Evolutionary conservation across 2,888 invertebrate species (phyloP), one percentile per base, ranked within the genome.

Genomic region (Prosapia bicincta): DNA sequence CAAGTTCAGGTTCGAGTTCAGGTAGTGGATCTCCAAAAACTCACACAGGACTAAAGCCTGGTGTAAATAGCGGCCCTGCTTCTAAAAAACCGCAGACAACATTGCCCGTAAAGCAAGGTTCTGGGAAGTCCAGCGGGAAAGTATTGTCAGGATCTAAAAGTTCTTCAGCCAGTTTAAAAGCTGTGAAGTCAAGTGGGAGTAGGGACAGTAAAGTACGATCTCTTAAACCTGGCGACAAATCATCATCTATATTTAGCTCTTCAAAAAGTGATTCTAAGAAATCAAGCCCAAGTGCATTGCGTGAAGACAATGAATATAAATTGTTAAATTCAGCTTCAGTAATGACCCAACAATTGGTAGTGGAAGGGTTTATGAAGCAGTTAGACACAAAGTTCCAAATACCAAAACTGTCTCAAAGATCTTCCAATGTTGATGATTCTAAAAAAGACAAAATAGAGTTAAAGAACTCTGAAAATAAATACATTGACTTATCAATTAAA

Each of bases 331-430:
- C 79, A 72, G 71, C 83, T 7, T 82, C 84, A 0, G 89, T 91
- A 1, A 88, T 91, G 23, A 89, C 89, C 73, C 87, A 77, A 5
- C 78, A 79, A 26, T 69, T 90, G 79, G 86, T 89, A 72, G 90
- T 93, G 82, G 93, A 93, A 82, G 92, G 93, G 10, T 86, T 93
- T 74, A 93, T 93, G 81, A 94, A 94, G 82, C 91, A 92, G 10
- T 84, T 93, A 38, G 92, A 95, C 75, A 92, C 92, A 76, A 95
- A 93, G 82, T 95, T 94, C 86, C 95, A 95, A 86, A 95, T 95
- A 82, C 95, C 95, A 0, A 95, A 95, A 85, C 84, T 95, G 77
- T 92, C 92, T 0, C 91, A 91, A 3, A 83, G 88, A 28, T 81
- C 79, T 1, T 69, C 79, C 2, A 85, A 84, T 66, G 75, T 79